Percentiles rank a stretch among this genome's conserved stretches.
Conservation (phyloP, 1,140 invertebrate species). For the Scylla paramamosain region DNA sequence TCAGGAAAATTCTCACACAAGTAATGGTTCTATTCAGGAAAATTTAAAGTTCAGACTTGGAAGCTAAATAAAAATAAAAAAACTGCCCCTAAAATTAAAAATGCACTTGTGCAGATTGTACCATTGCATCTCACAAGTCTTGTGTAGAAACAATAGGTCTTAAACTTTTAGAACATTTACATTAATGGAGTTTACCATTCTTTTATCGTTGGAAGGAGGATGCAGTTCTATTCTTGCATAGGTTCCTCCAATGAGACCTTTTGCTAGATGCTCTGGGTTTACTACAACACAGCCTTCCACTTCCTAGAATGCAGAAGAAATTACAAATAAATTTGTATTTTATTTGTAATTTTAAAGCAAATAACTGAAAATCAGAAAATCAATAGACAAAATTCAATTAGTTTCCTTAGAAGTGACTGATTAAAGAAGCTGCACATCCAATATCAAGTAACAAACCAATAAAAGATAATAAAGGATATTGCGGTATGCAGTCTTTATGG, state of each 20-base stretch:
- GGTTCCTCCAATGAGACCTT: conserved; percentile 56
- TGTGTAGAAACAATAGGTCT: background rate
- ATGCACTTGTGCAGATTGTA: no score
- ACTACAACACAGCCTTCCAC: conserved; percentile 51
- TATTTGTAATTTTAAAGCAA: background rate
- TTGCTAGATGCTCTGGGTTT: conserved; percentile 59
- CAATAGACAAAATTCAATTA: background rate
- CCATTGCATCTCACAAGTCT: no score
- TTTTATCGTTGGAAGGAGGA: background rate
- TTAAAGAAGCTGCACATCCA: no score
- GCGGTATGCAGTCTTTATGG: no score
- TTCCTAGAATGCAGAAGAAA: conserved; percentile 36
- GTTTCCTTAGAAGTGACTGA: background rate
- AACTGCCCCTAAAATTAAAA: no score
- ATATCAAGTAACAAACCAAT: no score
- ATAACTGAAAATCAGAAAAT: background rate
- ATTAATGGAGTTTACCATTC: conserved; percentile 18
- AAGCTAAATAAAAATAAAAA: no score
- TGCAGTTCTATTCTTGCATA: conserved; percentile 51
- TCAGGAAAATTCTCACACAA: no score
- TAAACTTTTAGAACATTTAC: conserved; percentile 52
- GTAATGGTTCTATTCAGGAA: no score
- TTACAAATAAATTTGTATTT: background rate
- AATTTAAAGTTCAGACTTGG: no score
- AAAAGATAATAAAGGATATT: no score